Conservation (phyloP, 2,113 vertebrate genomes). For the Passer domesticus region DNA sequence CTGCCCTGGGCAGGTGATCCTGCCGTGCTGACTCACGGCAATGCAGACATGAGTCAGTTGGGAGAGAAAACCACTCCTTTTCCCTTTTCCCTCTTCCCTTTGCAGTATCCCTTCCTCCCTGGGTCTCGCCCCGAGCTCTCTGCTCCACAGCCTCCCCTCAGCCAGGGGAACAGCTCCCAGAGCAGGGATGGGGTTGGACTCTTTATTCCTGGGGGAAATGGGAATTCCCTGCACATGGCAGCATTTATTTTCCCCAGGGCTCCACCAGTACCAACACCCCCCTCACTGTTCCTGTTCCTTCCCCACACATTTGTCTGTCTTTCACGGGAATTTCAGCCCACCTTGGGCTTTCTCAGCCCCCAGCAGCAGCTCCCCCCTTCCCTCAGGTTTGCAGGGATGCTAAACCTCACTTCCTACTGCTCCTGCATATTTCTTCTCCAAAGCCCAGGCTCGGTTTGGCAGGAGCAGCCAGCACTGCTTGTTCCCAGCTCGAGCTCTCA, state of each 20-base stretch:
- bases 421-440: neutral
- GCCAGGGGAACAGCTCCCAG: neutral
- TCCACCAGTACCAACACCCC: neutral
- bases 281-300: neutral
- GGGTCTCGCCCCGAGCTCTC: neutral
- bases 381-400: neutral
- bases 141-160: neutral
- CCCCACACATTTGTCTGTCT: neutral
- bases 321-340: neutral
- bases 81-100: neutral
- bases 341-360: neutral
- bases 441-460: neutral
- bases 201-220: neutral
- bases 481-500: constrained; percentile 31
- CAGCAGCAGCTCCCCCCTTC: neutral
- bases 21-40: neutral
- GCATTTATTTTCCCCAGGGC: neutral
- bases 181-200: neutral
- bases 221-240: neutral
- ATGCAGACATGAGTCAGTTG: neutral
- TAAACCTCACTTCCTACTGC: neutral
- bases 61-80: neutral
- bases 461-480: constrained; percentile 24
- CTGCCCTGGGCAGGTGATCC: neutral
- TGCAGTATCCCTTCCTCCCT: neutral